Conservation (phyloP, 2,888 invertebrate species). For the Drosophila vallismaia region DNA sequence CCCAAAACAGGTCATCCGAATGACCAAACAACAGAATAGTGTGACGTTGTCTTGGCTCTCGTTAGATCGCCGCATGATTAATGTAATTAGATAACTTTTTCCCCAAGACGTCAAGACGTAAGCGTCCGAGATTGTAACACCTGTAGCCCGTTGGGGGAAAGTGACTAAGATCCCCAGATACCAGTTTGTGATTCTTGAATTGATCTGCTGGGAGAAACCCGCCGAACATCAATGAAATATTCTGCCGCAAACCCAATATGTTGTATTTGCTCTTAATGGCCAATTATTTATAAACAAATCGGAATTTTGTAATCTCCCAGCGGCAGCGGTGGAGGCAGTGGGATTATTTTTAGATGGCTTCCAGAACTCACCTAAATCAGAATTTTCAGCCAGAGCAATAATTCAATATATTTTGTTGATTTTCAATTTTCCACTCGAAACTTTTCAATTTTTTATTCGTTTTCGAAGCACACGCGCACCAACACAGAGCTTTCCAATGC, state of each 20-base stretch:
- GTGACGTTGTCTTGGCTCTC: slow-evolving; percentile 15
- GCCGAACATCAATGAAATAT: slow-evolving; percentile 34
- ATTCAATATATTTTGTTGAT: slow-evolving; percentile 31
- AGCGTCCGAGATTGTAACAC: slow-evolving; percentile 17
- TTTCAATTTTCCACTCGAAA: slow-evolving; percentile 44
- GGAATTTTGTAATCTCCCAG: slow-evolving; percentile 37
- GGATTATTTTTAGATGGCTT: slow-evolving; percentile 62
- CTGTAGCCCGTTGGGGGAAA: neutral
- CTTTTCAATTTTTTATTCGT: slow-evolving; percentile 55
- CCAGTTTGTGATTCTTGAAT: slow-evolving; percentile 25
- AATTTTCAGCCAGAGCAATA: slow-evolving; percentile 35
- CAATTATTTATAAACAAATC: slow-evolving; percentile 37
- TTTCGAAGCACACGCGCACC: slow-evolving; percentile 35
- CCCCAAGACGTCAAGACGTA: slow-evolving; percentile 49
- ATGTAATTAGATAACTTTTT: slow-evolving; percentile 32
- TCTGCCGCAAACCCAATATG: slow-evolving; percentile 14
- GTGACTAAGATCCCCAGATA: slow-evolving; percentile 28
- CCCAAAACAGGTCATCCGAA: slow-evolving; percentile 37
- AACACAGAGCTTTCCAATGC: neutral
- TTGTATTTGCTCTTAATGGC: slow-evolving; percentile 17
- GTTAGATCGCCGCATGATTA: slow-evolving; percentile 12
- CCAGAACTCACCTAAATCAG: slow-evolving; percentile 64
- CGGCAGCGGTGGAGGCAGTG: neutral
- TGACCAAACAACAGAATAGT: neutral
- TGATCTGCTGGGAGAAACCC: slow-evolving; percentile 34